These are phyloP conservation scores for Pammene aurita DNA, from an alignment of 2,888 invertebrate genomes.

Conservation along the genomic window DNA sequence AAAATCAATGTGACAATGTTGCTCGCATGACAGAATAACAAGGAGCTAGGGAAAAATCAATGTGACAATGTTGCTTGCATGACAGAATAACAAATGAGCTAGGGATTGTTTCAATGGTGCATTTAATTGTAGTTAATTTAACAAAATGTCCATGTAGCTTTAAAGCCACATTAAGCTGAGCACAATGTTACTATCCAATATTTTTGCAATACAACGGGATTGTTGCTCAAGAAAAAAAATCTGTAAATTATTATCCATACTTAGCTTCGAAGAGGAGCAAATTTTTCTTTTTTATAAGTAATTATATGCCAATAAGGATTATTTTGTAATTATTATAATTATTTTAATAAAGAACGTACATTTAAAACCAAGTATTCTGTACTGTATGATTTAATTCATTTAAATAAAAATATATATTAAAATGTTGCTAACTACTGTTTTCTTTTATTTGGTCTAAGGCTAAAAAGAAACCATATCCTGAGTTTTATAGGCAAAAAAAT, in stretches of 20 bases:
- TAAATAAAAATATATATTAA: constrained; percentile 84
- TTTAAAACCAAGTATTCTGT: constrained; percentile 79
- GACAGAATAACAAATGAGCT: constrained; percentile 57
- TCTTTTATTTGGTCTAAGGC: constrained; percentile 52
- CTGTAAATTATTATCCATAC: constrained; percentile 70
- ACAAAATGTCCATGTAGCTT: constrained; percentile 79
- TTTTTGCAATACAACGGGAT: constrained; percentile 64
- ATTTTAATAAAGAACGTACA: constrained; percentile 80
- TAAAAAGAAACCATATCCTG: too few species aligned
- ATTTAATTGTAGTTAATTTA: constrained; percentile 81
- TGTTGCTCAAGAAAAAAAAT: constrained; percentile 73
- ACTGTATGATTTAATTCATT: constrained; percentile 82
- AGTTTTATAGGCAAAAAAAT: too few species aligned
- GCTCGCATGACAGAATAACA: constrained; percentile 63
- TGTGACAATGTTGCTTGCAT: constrained; percentile 52
- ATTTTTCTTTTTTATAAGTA: constrained; percentile 71
- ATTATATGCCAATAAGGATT: constrained; percentile 77
- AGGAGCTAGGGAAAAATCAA: constrained; percentile 49
- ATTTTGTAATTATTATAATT: constrained; percentile 82
- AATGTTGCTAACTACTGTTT: constrained; percentile 80
- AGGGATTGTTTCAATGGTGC: constrained; percentile 73
- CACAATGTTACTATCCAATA: constrained; percentile 67
- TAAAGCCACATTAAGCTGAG: constrained; percentile 68
- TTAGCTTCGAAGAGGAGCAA: constrained; percentile 62
- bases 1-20: too few species aligned